Evolutionary conservation across 2,113 vertebrate species (phyloP), one percentile per base, ranked within the genome.

Genomic region (Bambusicola thoracicus): DNA sequence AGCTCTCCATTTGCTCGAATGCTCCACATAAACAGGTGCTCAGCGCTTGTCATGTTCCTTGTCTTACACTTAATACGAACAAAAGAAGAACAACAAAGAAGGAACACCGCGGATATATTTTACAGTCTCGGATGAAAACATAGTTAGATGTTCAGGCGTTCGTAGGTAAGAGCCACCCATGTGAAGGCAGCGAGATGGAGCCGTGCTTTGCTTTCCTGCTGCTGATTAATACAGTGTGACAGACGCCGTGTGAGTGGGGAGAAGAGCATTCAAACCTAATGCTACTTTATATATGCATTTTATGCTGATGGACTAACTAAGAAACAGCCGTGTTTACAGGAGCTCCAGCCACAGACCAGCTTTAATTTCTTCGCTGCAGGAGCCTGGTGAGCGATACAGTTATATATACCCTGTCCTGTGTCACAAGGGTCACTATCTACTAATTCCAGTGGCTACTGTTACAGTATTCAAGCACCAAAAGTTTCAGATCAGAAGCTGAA

Each of bases 41-140:
- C 85, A 53, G 61, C 53, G 73, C 80, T 94, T 96, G 96, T 95
- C 95, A 90, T 94, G 92, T 94, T 94, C 65, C 58, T 62, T 83
- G 87, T 94, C 92, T 95, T 76, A 62, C 85, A 81, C 58, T 79
- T 16, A 92, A 62, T 38, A 79, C 94, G 85, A 91, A 96, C 85
- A 95, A 95, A 94, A 96, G 93, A 84, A 91, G 74, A 92, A 75
- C 85, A 94, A 81, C 73, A 92, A 87, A 92, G 76, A 73, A 89
- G 83, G 61, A 85, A 85, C 83, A 61, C 10, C 2, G 70, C 70
- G 89, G 89, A 87, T 76, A 25, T 43, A 36, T 74, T 68, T 75
- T 0, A 40, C 51, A 94, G 73, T 75, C 61, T 65, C 32, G 53
- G 51, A 46, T 75, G 76, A 70, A 94, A 83, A 89, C 73, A 78